These are phyloP conservation scores for Ptychadena robeensis DNA, from an alignment of 2,797 vertebrate species.

Conservation along the genomic window DNA sequence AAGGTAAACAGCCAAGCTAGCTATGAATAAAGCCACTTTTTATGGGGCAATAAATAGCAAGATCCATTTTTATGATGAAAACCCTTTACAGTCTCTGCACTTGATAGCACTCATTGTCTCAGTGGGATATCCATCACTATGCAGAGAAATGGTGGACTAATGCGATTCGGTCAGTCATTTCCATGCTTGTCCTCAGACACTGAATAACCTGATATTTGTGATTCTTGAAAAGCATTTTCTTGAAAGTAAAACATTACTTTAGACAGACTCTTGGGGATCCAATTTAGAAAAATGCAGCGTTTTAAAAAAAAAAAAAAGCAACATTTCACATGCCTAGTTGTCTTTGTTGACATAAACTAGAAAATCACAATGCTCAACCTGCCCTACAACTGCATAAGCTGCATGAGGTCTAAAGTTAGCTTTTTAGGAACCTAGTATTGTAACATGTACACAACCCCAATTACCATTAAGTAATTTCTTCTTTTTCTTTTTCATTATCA, in stretches of 20 bases:
- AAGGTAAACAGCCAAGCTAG: slow-evolving; percentile 63
- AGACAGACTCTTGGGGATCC: not conserved
- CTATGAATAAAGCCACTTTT: slow-evolving; percentile 19
- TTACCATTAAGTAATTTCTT: too few species aligned
- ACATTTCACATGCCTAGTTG: not conserved
- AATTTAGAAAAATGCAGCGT: not conserved
- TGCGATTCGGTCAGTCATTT: slow-evolving; percentile 20
- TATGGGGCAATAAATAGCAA: slow-evolving; percentile 26
- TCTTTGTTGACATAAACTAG: too few species aligned
- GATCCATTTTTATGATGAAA: not conserved
- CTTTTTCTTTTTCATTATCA: too few species aligned
- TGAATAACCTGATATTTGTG: slow-evolving; percentile 27
- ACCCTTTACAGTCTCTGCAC: slow-evolving; percentile 17
- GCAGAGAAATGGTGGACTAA: slow-evolving; percentile 34
- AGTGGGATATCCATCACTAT: slow-evolving; percentile 37
- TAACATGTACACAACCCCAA: not conserved
- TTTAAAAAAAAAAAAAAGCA: not conserved
- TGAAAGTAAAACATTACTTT: not conserved
- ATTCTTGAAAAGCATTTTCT: slow-evolving; percentile 1
- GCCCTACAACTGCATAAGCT: too few species aligned
- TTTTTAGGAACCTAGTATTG: too few species aligned
- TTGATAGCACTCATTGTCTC: slow-evolving; percentile 42
- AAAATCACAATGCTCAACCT: not conserved
- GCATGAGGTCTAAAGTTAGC: too few species aligned
- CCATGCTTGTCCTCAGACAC: slow-evolving; percentile 27